Conservation (phyloP, 2,888 invertebrate genomes). For the Hypena proboscidalis region DNA sequence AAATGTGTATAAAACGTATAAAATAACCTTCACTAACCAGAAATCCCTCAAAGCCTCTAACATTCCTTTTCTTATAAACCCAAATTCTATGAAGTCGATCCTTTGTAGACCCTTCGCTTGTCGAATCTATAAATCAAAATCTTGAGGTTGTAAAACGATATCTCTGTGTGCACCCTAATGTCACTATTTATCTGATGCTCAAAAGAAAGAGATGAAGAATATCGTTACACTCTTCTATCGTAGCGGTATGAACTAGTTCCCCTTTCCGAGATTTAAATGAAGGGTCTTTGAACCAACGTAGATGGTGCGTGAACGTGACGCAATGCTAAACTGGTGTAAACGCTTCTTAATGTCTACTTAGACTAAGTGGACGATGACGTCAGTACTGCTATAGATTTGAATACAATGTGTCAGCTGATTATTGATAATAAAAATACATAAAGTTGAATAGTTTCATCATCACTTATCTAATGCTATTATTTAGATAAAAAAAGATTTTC, state of each 20-base stretch:
- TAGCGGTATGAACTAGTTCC: slow-evolving; percentile 49
- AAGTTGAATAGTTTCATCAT: too few species aligned
- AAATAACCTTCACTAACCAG: too few species aligned
- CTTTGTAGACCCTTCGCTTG: slow-evolving; percentile 3
- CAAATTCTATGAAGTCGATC: neutral
- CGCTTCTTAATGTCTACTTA: slow-evolving; percentile 27
- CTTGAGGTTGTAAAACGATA: slow-evolving; percentile 17
- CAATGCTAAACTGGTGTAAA: slow-evolving; percentile 34
- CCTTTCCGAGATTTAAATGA: slow-evolving; percentile 56
- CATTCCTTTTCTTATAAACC: neutral
- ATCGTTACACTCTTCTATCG: slow-evolving; percentile 32
- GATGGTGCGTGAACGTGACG: slow-evolving; percentile 52
- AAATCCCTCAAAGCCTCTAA: too few species aligned
- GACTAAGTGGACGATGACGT: slow-evolving; percentile 20
- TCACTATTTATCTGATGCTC: slow-evolving; percentile 14
- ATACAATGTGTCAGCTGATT: neutral
- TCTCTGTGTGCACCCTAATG: slow-evolving; percentile 23
- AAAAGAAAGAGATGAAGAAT: slow-evolving; percentile 30
- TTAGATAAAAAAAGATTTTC: too few species aligned
- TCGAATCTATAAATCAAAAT: slow-evolving; percentile 21
- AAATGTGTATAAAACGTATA: too few species aligned
- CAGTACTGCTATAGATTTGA: slow-evolving; percentile 17
- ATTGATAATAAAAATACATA: too few species aligned
- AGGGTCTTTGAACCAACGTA: slow-evolving; percentile 64
- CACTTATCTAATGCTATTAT: too few species aligned